phyloP scores from a whole-genome alignment of 2,113 vertebrate genomes.

The Tychaedon coryphoeus region DNA sequence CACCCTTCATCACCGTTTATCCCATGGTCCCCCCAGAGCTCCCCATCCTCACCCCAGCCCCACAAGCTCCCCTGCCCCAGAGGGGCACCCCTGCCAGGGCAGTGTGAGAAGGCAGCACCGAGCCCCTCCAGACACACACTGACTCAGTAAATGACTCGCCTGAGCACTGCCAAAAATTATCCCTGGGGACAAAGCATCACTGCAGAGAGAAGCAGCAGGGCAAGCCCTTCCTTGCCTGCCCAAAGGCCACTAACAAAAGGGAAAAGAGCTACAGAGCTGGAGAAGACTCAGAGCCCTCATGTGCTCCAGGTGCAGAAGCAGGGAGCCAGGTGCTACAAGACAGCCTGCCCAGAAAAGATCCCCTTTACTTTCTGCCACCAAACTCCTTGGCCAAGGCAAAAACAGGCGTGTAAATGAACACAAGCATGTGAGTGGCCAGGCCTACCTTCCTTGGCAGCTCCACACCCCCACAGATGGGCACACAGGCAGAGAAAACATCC shows the following conservation, averaged over 20 bases:
- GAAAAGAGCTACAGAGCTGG: neutral
- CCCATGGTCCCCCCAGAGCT: neutral
- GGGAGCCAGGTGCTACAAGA: neutral
- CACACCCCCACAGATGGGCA: neutral
- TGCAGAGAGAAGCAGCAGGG: neutral
- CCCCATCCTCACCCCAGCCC: neutral
- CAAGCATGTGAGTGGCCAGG: fast-evolving
- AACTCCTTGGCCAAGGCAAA: neutral
- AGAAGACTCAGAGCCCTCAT: neutral
- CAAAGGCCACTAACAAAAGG: neutral
- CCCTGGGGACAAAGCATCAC: neutral
- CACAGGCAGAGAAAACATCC: neutral
- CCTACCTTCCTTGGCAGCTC: neutral
- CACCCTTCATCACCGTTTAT: neutral
- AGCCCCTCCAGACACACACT: neutral
- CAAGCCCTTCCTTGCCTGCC: neutral
- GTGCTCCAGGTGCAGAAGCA: fast-evolving
- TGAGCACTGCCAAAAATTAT: neutral
- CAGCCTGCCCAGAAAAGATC: neutral
- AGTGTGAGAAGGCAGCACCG: fast-evolving
- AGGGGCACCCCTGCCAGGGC: fast-evolving
- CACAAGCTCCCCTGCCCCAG: neutral
- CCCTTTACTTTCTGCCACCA: neutral
- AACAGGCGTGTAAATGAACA: neutral
- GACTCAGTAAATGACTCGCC: neutral